These are phyloP conservation scores for Oconnorella tubifera DNA, from an alignment of 2,888 invertebrate genomes.

Conservation along the genomic window DNA sequence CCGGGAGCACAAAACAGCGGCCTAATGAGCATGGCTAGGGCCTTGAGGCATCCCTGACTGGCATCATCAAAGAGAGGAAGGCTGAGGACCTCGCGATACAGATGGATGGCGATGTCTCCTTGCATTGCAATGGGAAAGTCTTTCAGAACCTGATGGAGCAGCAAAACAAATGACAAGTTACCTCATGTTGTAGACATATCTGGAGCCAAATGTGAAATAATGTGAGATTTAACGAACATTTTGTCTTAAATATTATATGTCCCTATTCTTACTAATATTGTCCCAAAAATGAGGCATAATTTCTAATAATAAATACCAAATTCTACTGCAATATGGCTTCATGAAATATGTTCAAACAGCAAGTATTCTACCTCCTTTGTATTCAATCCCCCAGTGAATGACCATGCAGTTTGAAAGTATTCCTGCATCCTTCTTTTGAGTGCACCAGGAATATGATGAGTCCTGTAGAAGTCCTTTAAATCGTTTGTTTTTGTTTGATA, in stretches of 20 bases:
- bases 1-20: conserved; percentile 95
- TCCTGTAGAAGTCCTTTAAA: conserved; percentile 86
- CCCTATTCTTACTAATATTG: too few species aligned
- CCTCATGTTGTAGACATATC: too few species aligned
- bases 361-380: conserved; percentile 96
- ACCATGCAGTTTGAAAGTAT: conserved; percentile 97
- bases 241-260: too few species aligned
- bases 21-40: conserved; percentile 68
- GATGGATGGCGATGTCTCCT: conserved; percentile 91
- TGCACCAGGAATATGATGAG: conserved; percentile 86
- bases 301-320: too few species aligned
- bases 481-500: conserved; percentile 93
- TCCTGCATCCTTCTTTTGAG: conserved; percentile 92
- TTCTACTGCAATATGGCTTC: too few species aligned
- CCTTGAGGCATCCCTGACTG: conserved; percentile 87
- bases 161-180: too few species aligned
- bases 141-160: conserved; percentile 78
- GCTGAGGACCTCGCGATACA: conserved; percentile 88
- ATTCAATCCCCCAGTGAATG: conserved; percentile 93
- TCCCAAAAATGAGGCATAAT: too few species aligned
- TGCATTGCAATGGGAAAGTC: conserved; percentile 94
- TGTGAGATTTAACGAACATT: too few species aligned
- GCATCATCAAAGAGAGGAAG: conserved; percentile 91
- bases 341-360: too few species aligned
- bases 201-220: too few species aligned